Conservation (phyloP, 2,888 invertebrate genomes). For the Hemithea aestivaria region DNA sequence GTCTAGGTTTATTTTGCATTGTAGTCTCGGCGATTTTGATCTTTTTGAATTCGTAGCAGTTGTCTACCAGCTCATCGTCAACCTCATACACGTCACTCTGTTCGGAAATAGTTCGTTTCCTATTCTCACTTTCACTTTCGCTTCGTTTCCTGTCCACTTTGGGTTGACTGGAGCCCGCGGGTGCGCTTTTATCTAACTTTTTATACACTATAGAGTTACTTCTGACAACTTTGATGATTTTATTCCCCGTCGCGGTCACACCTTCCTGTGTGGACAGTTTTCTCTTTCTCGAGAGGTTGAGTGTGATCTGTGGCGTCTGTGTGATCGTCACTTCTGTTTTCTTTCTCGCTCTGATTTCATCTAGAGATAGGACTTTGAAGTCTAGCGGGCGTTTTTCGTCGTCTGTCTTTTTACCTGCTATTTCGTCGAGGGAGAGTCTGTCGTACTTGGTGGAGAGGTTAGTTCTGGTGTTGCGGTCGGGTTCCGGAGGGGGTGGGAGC, state of each 20-base stretch:
- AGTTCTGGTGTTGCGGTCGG: conserved; percentile 48
- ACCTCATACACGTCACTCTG: conserved; percentile 56
- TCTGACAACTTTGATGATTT: conserved; percentile 68
- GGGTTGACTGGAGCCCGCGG: conserved; percentile 32
- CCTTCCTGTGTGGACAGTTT: conserved; percentile 66
- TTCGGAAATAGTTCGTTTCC: conserved; percentile 65
- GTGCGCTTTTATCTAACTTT: conserved; percentile 50
- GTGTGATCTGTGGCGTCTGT: conserved; percentile 49
- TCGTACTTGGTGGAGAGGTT: conserved; percentile 64
- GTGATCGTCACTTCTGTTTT: conserved; percentile 41
- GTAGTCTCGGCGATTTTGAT: conserved; percentile 56
- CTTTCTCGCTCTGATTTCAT: conserved; percentile 71
- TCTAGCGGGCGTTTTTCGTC: conserved; percentile 50
- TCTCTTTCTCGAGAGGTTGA: conserved; percentile 58
- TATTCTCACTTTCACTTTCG: conserved; percentile 45
- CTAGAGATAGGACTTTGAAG: conserved; percentile 71
- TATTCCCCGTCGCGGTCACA: conserved; percentile 61
- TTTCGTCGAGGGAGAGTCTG: conserved; percentile 72
- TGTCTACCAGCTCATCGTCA: conserved; percentile 61
- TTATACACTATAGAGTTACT: conserved; percentile 71
- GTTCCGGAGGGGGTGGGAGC: conserved; percentile 38
- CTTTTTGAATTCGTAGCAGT: conserved; percentile 64
- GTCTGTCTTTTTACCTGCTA: conserved; percentile 51
- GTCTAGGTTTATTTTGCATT: conserved; percentile 47
- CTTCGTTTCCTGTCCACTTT: conserved; percentile 43